These are phyloP conservation scores for Drosophila lowei DNA, from an alignment of 1,140 invertebrate species.

Conservation along the genomic window DNA sequence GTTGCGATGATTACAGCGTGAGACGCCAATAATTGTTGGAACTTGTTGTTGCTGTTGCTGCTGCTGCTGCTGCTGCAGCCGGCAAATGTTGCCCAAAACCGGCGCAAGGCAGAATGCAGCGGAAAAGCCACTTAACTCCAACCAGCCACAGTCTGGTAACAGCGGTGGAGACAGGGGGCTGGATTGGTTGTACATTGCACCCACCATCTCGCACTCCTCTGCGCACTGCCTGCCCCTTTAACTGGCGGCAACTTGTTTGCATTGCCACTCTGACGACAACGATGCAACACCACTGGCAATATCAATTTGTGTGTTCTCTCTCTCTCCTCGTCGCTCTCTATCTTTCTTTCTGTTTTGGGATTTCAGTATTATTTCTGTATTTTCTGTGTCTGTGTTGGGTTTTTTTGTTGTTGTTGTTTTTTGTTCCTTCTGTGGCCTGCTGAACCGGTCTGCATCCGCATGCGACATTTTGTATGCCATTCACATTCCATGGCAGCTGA, in stretches of 20 bases:
- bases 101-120: constrained; percentile 62
- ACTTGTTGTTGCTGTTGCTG: neutral
- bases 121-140: constrained; percentile 59
- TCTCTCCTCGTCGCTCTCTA: constrained; percentile 2
- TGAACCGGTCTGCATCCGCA: constrained; percentile 65
- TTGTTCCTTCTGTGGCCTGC: constrained; percentile 37
- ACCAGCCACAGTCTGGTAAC: constrained; percentile 1
- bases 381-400: constrained; percentile 38
- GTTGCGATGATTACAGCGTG: constrained; percentile 4
- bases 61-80: constrained; percentile 41
- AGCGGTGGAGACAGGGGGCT: neutral
- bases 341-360: constrained; percentile 13
- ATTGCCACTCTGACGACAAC: constrained; percentile 23
- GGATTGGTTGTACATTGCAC: constrained; percentile 26
- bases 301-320: constrained; percentile 49
- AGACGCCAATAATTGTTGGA: constrained; percentile 29
- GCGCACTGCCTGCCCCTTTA: neutral
- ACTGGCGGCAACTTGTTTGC: constrained; percentile 61
- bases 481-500: constrained; percentile 73
- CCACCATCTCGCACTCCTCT: constrained; percentile 4
- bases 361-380: constrained; percentile 28
- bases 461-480: constrained; percentile 78
- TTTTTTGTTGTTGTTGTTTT: no score
- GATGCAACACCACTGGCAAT: constrained; percentile 27
- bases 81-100: constrained; percentile 49